These are phyloP conservation scores for Platygyra sinensis DNA, from an alignment of 64 coral and sea anemone genomes.

Conservation along the genomic window DNA sequence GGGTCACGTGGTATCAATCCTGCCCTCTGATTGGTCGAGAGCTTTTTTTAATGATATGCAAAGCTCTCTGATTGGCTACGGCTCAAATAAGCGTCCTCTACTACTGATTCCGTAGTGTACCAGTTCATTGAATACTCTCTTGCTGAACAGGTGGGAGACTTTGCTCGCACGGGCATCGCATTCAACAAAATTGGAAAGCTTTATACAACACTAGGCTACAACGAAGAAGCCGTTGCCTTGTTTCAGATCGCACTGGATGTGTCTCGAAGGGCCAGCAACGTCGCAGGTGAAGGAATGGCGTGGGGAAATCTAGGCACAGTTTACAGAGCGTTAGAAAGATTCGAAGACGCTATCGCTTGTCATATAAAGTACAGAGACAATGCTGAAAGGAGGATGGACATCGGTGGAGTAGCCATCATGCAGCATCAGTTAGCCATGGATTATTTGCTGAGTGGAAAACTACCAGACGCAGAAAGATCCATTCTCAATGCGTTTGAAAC, in stretches of 20 bases:
- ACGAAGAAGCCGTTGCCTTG: conserved; percentile 54
- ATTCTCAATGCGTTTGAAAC: conserved; percentile 56
- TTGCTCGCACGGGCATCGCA: conserved; percentile 66
- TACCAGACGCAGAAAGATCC: conserved; percentile 32
- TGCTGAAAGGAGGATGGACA: conserved; percentile 62
- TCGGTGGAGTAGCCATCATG: conserved; percentile 75
- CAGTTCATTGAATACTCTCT: conserved; percentile 59
- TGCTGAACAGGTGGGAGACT: conserved; percentile 64
- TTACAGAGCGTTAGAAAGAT: conserved; percentile 55
- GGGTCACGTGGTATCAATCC: no score
- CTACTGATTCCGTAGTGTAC: conserved; percentile 54
- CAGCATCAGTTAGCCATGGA: conserved; percentile 65
- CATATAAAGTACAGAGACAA: conserved; percentile 65
- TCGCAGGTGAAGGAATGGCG: conserved; percentile 75
- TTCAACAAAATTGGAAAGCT: conserved; percentile 83
- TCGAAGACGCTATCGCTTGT: conserved; percentile 60
- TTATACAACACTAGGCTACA: conserved; percentile 53
- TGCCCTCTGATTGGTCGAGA: no score
- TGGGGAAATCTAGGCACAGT: conserved; percentile 74
- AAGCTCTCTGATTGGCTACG: no score
- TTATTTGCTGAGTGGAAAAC: conserved; percentile 51
- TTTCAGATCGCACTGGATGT: conserved; percentile 42
- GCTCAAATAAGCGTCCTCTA: no score
- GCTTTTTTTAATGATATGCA: no score
- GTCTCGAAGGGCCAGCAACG: conserved; percentile 40